Base-by-base conservation (phyloP, 2,888 invertebrate species). In the Zygogramma bicolorata region DNA sequence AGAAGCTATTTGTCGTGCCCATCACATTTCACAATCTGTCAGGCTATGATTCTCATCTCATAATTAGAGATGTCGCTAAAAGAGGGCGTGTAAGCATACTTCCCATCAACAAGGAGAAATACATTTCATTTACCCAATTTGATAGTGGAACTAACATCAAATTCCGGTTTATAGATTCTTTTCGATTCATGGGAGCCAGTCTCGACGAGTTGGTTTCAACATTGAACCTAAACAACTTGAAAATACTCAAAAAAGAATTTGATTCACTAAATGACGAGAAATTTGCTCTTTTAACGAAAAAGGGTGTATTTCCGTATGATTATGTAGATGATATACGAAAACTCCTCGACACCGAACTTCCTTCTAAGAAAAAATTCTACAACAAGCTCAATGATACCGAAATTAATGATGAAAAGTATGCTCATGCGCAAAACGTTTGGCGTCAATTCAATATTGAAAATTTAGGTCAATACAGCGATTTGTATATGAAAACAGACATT, bases 1-100 rank as follows among this genome's bases (percentile, higher is more conserved):
- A 78, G 74, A 70, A 80, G 25, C 71, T 76, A 0, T 71, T 76
- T 34, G 75, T 77, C 20, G 78, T 86, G 34, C 85, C 84, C 1
- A 70, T 84, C 7, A 71, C 82, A 6, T 83, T 84, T 65, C 84
- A 84, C 65, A 84, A 84, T 75, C 75, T 84, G 8, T 72, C 65
- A 4, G 79, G 77, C 7, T 83, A 84, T 73, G 82, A 84, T 69
- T 60, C 75, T 4, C 83, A 85, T 71, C 81, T 84, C 57, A 70
- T 84, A 13, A 80, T 84, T 10, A 77, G 75, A 75, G 76, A 79
- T 20, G 57, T 83, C 10, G 75, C 73, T 10, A 73, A 68, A 70
- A 13, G 13, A 6, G 80, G 80, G 8, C 13, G 49, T 25, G 71
- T 83, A 3, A 71, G 57, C 8, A 42, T 85, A 3, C 75, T 85